Percentiles rank a stretch among this genome's conserved stretches.
These are phyloP conservation scores for Bombus confusus DNA, from an alignment of 1,140 invertebrate species.

Conservation along the genomic window DNA sequence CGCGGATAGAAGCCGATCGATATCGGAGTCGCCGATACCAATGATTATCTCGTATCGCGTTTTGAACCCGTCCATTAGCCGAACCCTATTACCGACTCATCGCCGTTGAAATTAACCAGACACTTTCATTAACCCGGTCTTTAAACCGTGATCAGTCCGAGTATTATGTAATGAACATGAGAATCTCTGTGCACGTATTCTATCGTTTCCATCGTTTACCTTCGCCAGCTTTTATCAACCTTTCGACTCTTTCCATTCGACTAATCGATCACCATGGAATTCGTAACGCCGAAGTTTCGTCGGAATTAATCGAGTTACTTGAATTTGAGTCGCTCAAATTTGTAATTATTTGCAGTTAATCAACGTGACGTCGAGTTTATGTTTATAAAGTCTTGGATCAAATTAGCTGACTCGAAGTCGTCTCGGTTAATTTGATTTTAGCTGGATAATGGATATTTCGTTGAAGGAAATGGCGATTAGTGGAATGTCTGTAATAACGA, in stretches of 20 bases:
- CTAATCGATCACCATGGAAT: neutral
- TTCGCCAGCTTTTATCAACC: neutral
- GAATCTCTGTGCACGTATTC: neutral
- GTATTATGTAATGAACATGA: slow-evolving; percentile 13
- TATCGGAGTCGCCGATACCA: slow-evolving; percentile 66
- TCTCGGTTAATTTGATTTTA: neutral
- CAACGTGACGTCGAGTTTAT: neutral
- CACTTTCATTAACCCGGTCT: slow-evolving; percentile 52
- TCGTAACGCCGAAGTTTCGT: too few relatives aligned
- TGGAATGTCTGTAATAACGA: too few relatives aligned
- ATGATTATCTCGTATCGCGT: slow-evolving; percentile 71
- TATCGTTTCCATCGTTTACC: neutral
- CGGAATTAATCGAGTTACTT: neutral
- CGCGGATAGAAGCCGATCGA: slow-evolving; percentile 69
- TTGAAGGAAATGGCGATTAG: too few relatives aligned
- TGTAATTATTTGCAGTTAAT: neutral
- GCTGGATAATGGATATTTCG: neutral
- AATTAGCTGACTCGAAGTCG: too few relatives aligned
- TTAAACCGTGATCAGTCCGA: slow-evolving; percentile 25
- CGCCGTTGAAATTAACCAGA: slow-evolving; percentile 43
- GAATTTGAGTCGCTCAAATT: neutral
- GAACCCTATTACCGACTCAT: slow-evolving; percentile 51
- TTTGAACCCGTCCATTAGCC: slow-evolving; percentile 65
- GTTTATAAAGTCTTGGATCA: too few relatives aligned
- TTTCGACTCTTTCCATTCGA: neutral